Base-by-base conservation (phyloP, 2,888 invertebrate genomes). In the Sthenelais limicola region DNA sequence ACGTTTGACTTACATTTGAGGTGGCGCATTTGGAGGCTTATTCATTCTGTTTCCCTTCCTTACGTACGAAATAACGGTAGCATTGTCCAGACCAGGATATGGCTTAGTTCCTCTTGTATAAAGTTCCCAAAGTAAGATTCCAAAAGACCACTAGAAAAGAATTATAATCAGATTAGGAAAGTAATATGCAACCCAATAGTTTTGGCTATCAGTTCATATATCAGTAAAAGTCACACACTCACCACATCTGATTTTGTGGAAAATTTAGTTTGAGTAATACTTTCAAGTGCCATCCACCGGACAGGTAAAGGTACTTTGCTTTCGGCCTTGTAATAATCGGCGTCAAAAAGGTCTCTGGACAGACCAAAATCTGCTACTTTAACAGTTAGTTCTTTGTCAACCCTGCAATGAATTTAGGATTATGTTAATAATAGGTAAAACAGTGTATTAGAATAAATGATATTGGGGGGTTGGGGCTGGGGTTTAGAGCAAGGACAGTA, bases 281-380 rank as follows among this genome's bases (percentile, higher is more conserved):
- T 87, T 78, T 90, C 90, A 2, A 86, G 80, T 0, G 89, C 88
- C 89, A 90, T 89, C 90, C 90, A 90, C 75, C 89, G 88, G 26
- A 89, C 86, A 0, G 90, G 90, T 5, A 90, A 81, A 71, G 85
- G 85, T 28, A 82, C 81, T 67, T 84, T 83, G 76, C 86, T 87
- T 69, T 88, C 88, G 43, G 86, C 85, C 56, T 88, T 87, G 73
- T 88, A 86, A 76, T 89, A 89, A 76, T 89, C 89, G 74, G 88
- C 86, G 74, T 89, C 89, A 74, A 89, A 89, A 54, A 90, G 87
- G 80, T 90, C 90, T 12, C 90, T 84, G 1, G 90, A 89, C 69
- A 91, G 82, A 18, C 90, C 90, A 82, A 90, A 91, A 80, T 91
- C 91, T 2, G 90, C 89, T 4, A 90, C 89, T 79, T 89, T 89